Conservation (phyloP, 1,140 invertebrate species). For the Doryteuthis pealeii region DNA sequence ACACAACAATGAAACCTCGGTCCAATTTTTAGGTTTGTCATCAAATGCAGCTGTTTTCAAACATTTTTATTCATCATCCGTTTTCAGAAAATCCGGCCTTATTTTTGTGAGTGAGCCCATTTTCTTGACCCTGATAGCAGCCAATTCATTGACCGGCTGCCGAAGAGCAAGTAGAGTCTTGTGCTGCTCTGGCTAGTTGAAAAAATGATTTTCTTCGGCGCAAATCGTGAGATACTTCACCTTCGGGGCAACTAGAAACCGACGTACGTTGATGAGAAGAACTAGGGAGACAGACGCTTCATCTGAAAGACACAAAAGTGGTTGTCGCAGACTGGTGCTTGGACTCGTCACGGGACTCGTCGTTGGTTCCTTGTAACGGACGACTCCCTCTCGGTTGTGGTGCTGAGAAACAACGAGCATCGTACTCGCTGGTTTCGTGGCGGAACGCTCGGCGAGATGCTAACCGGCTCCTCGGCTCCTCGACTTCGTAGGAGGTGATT, state of each 20-base stretch:
- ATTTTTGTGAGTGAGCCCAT: not conserved
- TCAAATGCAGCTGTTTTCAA: too few relatives aligned
- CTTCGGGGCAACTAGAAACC: conserved; percentile 2
- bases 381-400: not conserved
- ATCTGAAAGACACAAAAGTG: conserved; percentile 20
- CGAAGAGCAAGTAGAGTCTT: not conserved
- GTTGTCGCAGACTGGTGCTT: conserved; percentile 16
- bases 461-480: not conserved
- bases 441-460: conserved; percentile 5
- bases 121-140: not conserved
- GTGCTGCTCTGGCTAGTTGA: not conserved
- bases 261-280: conserved; percentile 28
- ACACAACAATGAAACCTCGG: too few relatives aligned
- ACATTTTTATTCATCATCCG: too few relatives aligned
- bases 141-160: not conserved
- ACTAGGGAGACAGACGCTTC: conserved; percentile 24
- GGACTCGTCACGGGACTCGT: conserved; percentile 4
- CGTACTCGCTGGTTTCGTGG: not conserved
- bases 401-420: conserved; percentile 4
- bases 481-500: not conserved
- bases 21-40: too few relatives aligned
- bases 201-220: not conserved
- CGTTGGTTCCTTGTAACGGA: not conserved
- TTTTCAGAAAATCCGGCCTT: too few relatives aligned
- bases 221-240: not conserved